Percentiles rank a stretch among this genome's conserved stretches.
These are phyloP conservation scores for Ganaspis brasiliensis DNA, from an alignment of 2,888 invertebrate genomes.

Conservation along the genomic window DNA sequence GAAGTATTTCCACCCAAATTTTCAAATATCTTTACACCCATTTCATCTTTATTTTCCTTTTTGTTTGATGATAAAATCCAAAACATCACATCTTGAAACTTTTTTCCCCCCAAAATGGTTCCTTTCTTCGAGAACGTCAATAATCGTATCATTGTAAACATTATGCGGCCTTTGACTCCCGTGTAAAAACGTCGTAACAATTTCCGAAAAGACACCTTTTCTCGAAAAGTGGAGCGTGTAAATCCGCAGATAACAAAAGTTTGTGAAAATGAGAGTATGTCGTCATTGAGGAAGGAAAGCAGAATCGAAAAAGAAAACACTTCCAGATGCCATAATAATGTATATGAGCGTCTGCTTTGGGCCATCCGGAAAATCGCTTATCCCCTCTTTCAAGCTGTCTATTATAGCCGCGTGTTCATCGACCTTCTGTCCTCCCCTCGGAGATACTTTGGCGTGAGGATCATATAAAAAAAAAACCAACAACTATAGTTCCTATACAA, in stretches of 20 bases:
- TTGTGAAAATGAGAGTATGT: background rate
- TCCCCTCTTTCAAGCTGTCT: conserved; percentile 1
- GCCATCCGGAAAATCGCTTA: conserved; percentile 37
- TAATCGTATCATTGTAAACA: too few species aligned
- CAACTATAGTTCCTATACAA: conserved; percentile 12
- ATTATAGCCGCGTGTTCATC: conserved; percentile 28
- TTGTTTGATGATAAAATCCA: too few species aligned
- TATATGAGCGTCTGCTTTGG: conserved; percentile 7
- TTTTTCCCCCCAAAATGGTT: too few species aligned
- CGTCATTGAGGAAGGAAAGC: background rate
- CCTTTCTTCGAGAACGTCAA: too few species aligned
- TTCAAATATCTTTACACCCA: too few species aligned
- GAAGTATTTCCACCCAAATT: too few species aligned
- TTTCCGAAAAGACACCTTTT: background rate
- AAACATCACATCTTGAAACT: too few species aligned
- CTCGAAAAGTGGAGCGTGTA: conserved; percentile 4
- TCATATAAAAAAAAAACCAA: conserved; percentile 18
- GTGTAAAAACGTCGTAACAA: background rate
- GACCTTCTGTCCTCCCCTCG: conserved; percentile 3
- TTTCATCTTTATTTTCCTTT: too few species aligned
- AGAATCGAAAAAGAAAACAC: conserved; percentile 36
- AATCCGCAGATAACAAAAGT: conserved; percentile 9
- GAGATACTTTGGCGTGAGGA: conserved; percentile 33
- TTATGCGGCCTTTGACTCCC: too few species aligned
- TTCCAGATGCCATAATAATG: conserved; percentile 23